Percentiles rank a stretch among this genome's conserved stretches.
Conservation (phyloP, 2,113 vertebrate genomes). For the Cariama cristata region DNA sequence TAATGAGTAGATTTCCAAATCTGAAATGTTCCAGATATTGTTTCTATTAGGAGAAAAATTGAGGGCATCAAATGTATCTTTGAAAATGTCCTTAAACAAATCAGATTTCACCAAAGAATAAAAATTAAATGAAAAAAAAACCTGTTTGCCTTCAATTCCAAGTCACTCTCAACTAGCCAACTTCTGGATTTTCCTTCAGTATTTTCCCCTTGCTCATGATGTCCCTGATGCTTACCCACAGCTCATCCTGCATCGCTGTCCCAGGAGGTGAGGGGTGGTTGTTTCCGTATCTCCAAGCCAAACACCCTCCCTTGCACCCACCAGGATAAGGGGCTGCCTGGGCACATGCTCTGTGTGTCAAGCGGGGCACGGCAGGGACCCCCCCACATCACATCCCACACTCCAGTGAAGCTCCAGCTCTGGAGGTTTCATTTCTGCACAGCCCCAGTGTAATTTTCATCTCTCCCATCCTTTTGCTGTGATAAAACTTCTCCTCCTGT, state of each 20-base stretch:
- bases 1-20: not conserved
- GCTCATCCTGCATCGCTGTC: not conserved
- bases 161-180: not conserved
- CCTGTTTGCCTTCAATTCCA: not conserved
- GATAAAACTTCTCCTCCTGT: not conserved
- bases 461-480: not conserved
- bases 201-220: not conserved
- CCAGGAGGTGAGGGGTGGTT: not conserved
- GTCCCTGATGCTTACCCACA: not conserved
- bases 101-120: not conserved
- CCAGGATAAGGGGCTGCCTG: not conserved
- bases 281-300: not conserved
- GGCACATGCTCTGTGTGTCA: accelerated
- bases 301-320: accelerated
- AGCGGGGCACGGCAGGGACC: not conserved
- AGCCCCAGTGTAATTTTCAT: not conserved
- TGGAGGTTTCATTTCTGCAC: not conserved
- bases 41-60: not conserved
- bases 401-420: not conserved
- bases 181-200: not conserved
- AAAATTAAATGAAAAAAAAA: not conserved
- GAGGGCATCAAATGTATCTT: not conserved
- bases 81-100: not conserved
- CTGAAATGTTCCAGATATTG: not conserved
- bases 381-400: not conserved